Percentiles rank a stretch among this genome's conserved stretches.
These are phyloP conservation scores for Hymenochirus boettgeri DNA, from an alignment of 2,113 vertebrate species.

Conservation along the genomic window DNA sequence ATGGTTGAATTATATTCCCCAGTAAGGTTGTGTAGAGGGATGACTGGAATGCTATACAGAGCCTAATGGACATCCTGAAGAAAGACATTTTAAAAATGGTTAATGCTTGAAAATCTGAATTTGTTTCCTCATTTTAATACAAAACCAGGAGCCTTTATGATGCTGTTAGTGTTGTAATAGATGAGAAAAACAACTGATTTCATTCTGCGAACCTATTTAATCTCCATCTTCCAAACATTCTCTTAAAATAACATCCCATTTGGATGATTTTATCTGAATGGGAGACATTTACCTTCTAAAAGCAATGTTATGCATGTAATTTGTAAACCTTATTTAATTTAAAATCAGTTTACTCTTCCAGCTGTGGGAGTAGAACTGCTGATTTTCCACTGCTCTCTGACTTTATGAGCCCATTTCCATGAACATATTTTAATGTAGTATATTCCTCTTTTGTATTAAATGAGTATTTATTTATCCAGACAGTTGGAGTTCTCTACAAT, in stretches of 20 bases:
- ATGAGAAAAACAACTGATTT: constrained; percentile 7
- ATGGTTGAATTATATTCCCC: too few relatives aligned
- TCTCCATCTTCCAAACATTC: not conserved
- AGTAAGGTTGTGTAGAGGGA: too few relatives aligned
- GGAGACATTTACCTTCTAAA: constrained; percentile 1
- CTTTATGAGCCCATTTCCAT: not conserved
- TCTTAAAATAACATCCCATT: not conserved
- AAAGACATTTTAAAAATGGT: too few relatives aligned
- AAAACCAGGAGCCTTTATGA: constrained; percentile 1
- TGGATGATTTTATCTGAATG: constrained; percentile 8
- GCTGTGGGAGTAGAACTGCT: not conserved
- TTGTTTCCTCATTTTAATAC: not conserved
- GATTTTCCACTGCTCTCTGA: not conserved
- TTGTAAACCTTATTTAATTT: not conserved
- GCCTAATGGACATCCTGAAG: too few relatives aligned
- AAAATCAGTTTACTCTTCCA: not conserved
- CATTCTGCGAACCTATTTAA: not conserved
- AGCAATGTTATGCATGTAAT: not conserved
- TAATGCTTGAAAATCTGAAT: too few relatives aligned
- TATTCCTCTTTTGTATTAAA: not conserved
- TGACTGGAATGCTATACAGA: too few relatives aligned
- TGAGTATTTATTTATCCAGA: too few relatives aligned
- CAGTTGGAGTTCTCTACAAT: too few relatives aligned
- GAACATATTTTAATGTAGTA: constrained; percentile 1
- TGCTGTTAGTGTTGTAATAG: not conserved